Evolutionary conservation across 2,888 invertebrate genomes (phyloP).

Genomic region (Dilophus febrilis): DNA sequence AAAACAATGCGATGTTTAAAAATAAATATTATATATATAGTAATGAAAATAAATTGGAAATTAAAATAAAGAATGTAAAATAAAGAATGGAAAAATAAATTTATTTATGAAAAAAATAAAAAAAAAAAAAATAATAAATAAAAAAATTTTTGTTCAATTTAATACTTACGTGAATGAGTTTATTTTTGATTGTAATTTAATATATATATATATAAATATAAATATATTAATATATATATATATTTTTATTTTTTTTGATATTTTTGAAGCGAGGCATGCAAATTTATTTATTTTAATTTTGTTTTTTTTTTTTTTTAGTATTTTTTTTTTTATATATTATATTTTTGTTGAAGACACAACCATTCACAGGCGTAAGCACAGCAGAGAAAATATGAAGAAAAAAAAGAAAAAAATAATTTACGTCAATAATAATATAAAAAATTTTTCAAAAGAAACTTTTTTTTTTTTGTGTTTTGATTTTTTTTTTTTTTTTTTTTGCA

Average conservation of each 20-base stretch:
- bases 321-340: constrained; percentile 4
- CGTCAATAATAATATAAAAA: constrained; percentile 16
- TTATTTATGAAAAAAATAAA: background rate
- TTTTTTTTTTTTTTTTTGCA: background rate
- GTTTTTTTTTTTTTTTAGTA: constrained; percentile 2
- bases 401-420: constrained; percentile 55
- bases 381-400: constrained; percentile 59
- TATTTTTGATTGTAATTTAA: constrained; percentile 49
- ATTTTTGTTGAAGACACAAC: constrained; percentile 53
- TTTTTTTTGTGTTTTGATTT: constrained; percentile 6
- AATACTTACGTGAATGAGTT: constrained; percentile 61
- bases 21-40: no score
- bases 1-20: no score
- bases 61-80: no score
- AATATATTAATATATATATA: background rate
- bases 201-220: constrained; percentile 53
- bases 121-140: background rate
- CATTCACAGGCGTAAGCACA: constrained; percentile 70
- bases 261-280: constrained; percentile 11
- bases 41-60: no score
- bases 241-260: constrained; percentile 6
- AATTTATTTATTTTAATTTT: constrained; percentile 8
- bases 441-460: constrained; percentile 1
- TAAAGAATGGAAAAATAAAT: no score
- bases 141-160: constrained; percentile 2